These are phyloP conservation scores for Drosophila insularis DNA, from an alignment of 1,140 invertebrate genomes.

Conservation along the genomic window DNA sequence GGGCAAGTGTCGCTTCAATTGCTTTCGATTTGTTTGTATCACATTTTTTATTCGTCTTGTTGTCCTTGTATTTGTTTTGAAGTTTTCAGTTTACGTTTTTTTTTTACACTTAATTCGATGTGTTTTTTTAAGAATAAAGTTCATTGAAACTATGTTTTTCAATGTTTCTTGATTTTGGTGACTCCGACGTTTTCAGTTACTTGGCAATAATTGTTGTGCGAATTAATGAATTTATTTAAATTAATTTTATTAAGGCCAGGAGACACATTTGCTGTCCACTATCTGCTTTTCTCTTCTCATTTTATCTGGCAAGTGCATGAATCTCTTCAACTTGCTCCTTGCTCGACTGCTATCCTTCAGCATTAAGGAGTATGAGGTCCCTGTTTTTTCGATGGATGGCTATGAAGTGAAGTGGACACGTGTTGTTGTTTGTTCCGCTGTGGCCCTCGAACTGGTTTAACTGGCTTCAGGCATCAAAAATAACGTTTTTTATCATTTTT, in stretches of 20 bases:
- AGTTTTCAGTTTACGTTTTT: neutral
- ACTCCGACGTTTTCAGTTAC: no score
- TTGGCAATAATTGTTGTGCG: no score
- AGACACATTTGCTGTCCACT: neutral
- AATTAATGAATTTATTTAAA: no score
- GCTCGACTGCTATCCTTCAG: neutral
- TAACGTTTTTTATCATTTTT: constrained; percentile 17
- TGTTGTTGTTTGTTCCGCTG: neutral
- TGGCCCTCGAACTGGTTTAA: neutral
- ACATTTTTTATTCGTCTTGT: constrained; percentile 18
- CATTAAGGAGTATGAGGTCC: neutral
- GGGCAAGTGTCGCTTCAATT: constrained; percentile 3
- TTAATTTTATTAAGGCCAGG: no score
- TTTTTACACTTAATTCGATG: neutral
- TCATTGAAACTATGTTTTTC: no score
- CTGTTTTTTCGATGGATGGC: neutral
- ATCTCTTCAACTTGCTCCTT: neutral
- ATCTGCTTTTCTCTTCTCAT: neutral
- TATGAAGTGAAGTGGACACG: neutral
- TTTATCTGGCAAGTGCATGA: neutral
- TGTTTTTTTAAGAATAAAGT: neutral
- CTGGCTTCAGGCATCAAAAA: neutral
- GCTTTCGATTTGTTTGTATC: constrained; percentile 14
- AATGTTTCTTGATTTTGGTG: no score
- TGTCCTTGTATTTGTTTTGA: neutral